Conservation (phyloP, 2,113 vertebrate species). For the Myotis davidii region DNA sequence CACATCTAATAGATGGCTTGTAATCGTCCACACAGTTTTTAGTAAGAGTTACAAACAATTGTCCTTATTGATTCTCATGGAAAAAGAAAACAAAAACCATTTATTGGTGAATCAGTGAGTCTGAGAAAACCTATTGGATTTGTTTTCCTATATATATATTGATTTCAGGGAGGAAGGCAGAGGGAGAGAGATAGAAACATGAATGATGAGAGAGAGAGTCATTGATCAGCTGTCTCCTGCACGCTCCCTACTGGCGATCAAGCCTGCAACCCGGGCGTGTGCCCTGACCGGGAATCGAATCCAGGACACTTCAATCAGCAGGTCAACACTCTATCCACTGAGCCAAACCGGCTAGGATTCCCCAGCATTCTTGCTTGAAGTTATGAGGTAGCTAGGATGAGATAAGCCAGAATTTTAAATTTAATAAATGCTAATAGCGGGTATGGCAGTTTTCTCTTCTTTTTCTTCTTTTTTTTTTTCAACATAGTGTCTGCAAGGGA, state of each 20-base stretch:
- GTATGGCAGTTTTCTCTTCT: neutral
- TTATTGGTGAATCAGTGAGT: neutral
- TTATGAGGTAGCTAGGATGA: neutral
- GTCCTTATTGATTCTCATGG: neutral
- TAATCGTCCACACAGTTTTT: neutral
- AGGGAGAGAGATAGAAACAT: no score
- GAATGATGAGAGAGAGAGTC: no score
- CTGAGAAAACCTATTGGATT: neutral
- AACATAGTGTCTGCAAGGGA: neutral
- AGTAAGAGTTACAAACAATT: neutral
- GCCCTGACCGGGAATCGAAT: no score
- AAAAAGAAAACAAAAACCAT: neutral
- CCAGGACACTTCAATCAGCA: no score
- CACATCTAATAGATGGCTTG: neutral
- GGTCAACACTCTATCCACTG: no score
- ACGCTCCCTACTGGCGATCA: no score
- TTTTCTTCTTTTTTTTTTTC: neutral
- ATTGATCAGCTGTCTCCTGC: no score
- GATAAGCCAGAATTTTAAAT: slow-evolving; percentile 22
- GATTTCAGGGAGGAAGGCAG: no score
- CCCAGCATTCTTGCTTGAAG: neutral
- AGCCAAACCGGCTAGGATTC: no score
- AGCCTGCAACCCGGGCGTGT: no score
- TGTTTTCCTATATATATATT: neutral
- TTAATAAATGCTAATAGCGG: neutral